Conservation (phyloP, 1,140 invertebrate species). For the Drosophila yakuba region DNA sequence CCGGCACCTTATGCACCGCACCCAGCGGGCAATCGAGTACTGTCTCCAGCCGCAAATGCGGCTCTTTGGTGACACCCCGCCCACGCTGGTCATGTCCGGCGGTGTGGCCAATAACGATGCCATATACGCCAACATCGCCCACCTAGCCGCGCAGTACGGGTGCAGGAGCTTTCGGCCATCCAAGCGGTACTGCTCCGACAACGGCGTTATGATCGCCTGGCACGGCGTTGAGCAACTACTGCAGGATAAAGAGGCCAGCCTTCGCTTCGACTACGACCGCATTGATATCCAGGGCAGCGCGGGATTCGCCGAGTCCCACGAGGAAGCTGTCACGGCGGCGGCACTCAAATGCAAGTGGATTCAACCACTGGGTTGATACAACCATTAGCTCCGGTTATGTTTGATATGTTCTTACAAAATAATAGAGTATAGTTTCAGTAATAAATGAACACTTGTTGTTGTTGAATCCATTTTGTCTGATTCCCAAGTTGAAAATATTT, state of each 20-base stretch:
- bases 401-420: neutral
- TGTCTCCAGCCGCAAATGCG: conserved; percentile 86
- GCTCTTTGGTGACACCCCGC: conserved; percentile 86
- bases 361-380: conserved; percentile 38
- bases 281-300: conserved; percentile 85
- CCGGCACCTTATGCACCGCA: conserved; percentile 91
- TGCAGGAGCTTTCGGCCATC: conserved; percentile 91
- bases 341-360: conserved; percentile 87
- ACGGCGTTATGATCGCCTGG: conserved; percentile 99
- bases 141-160: conserved; percentile 88
- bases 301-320: conserved; percentile 87
- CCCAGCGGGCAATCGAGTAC: conserved; percentile 93
- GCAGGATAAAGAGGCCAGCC: conserved; percentile 83
- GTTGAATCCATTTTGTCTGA: too few relatives aligned
- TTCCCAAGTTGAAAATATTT: too few relatives aligned
- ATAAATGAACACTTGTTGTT: too few relatives aligned
- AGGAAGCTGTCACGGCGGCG: conserved; percentile 85
- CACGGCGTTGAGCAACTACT: conserved; percentile 93
- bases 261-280: conserved; percentile 85
- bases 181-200: conserved; percentile 96
- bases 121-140: conserved; percentile 89
- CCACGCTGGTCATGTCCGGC: conserved; percentile 93
- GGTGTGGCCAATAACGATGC: conserved; percentile 97
- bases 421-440: neutral
- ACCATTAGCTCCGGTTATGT: neutral